A percentile compares a stretch with the other conserved stretches of the same genome.
phyloP scores from a whole-genome alignment of 1,140 invertebrate species.

The Aphelinus certus region DNA sequence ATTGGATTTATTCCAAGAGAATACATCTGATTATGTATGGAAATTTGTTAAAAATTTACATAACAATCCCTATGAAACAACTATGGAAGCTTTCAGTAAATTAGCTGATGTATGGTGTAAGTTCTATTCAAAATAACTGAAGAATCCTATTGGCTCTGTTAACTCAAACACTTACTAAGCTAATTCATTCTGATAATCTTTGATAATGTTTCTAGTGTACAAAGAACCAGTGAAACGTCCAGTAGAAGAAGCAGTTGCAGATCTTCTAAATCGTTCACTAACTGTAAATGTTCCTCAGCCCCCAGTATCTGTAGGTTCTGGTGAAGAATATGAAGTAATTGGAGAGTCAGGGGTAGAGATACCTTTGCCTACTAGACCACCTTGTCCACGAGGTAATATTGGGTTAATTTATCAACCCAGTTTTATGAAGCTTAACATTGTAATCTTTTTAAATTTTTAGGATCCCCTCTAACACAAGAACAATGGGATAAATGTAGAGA shows the following conservation, averaged over 20 bases:
- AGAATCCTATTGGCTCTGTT: neutral
- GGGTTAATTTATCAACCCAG: constrained; percentile 18
- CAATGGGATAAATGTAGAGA: constrained; percentile 85
- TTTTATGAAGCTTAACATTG: constrained; percentile 10
- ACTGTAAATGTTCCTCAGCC: constrained; percentile 56
- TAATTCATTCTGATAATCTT: neutral
- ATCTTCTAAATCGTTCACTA: constrained; percentile 69
- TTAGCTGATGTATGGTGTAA: constrained; percentile 74
- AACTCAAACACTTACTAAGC: neutral
- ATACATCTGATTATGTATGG: constrained; percentile 74
- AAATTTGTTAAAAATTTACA: constrained; percentile 77
- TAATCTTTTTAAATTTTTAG: constrained; percentile 60
- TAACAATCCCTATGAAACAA: constrained; percentile 81
- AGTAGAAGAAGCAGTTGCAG: constrained; percentile 68
- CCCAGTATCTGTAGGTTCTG: constrained; percentile 59
- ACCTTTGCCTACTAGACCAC: constrained; percentile 68
- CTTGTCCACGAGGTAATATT: constrained; percentile 56
- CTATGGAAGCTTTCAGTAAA: constrained; percentile 85
- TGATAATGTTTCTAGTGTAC: constrained; percentile 60
- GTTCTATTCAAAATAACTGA: constrained; percentile 33
- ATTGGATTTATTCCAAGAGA: constrained; percentile 81
- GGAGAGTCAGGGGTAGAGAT: constrained; percentile 64
- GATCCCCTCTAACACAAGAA: constrained; percentile 76
- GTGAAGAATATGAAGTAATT: constrained; percentile 78
- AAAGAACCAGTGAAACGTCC: constrained; percentile 64